These are phyloP conservation scores for Peromyscus attwateri DNA, from an alignment of 2,797 vertebrate species.

Conservation along the genomic window DNA sequence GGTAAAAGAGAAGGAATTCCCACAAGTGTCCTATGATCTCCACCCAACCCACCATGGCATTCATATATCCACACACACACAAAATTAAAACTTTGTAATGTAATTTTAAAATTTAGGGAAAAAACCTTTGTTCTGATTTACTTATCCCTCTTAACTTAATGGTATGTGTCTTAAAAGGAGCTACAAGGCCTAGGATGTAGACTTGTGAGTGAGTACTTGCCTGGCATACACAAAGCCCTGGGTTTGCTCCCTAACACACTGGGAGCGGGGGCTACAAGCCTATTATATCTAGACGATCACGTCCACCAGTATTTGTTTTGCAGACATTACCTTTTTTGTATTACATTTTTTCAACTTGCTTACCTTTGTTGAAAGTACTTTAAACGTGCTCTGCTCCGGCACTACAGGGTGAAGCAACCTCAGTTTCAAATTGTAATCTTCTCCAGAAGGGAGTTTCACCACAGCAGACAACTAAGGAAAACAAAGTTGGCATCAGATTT, in stretches of 20 bases:
- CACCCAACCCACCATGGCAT: not conserved
- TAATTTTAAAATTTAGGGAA: not conserved
- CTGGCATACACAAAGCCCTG: not conserved
- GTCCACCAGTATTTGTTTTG: conserved; percentile 29
- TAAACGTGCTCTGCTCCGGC: conserved; percentile 95
- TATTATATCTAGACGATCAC: not conserved
- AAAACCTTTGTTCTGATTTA: not conserved
- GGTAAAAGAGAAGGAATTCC: not conserved
- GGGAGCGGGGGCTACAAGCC: not conserved
- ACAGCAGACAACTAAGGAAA: conserved; percentile 91
- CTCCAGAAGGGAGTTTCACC: conserved; percentile 92
- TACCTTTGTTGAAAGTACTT: conserved; percentile 97
- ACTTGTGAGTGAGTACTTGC: not conserved
- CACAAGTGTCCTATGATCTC: not conserved
- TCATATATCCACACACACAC: not conserved
- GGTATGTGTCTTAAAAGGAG: conserved; percentile 42
- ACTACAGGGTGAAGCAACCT: conserved; percentile 93
- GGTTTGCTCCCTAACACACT: not conserved
- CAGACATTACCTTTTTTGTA: conserved; percentile 35
- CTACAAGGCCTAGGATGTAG: not conserved
- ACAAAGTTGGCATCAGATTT: conserved; percentile 67
- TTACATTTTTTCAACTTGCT: conserved; percentile 43
- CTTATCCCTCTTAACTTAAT: conserved; percentile 24
- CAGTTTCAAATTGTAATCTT: conserved; percentile 92
- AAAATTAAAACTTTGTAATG: not conserved